Evolutionary conservation across 1,140 invertebrate genomes (phyloP), one percentile per base, ranked within the genome.

Genomic region (Bathynomus jamesi): DNA sequence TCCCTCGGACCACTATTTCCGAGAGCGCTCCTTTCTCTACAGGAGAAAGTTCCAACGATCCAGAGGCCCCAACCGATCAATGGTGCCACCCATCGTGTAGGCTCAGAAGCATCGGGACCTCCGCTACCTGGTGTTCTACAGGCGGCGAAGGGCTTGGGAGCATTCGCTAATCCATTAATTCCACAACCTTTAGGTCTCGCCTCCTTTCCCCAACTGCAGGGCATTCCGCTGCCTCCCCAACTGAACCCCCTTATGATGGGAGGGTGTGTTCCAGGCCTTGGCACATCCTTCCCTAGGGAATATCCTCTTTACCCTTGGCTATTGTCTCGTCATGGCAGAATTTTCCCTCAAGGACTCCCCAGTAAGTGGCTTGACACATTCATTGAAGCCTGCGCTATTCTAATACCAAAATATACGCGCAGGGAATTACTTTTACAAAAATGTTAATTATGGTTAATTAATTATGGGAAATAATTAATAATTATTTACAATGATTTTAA

Each of bases 271-370:
- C 68, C 74, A 17, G 70, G 69, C 32, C 63, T 73, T 61, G 72
- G 61, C 46, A 69, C 67, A n/a, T 25, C 69, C 8, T 25, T 70
- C 0, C 62, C 61, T 4, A 70, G 69, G 29, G 69, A 70, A 46
- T 93, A 93, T 81, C 91, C 91, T 28, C 84, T 94, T 10, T 94
- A 94, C 81, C 92, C 93, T 0, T 96, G 94, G 94, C 84, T 95
- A 3, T 83, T 95, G 3, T 92, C 91, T 67, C 86, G 93, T 78
- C 92, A 94, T 78, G 91, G 91, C 61, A 86, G 92, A 80, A 92
- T 94, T 83, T 93, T 94, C 79, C 91, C 91, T 5, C 91, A 24
- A 11, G 69, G 61, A 28, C 61, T 70, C 24, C 69, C 69, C 63
- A 24, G 69, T 70, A 65, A 70, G 61, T 40, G 32, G 25, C 28